phyloP scores from a whole-genome alignment of 2,888 invertebrate species.

The Amphipyra tragopoginis region DNA sequence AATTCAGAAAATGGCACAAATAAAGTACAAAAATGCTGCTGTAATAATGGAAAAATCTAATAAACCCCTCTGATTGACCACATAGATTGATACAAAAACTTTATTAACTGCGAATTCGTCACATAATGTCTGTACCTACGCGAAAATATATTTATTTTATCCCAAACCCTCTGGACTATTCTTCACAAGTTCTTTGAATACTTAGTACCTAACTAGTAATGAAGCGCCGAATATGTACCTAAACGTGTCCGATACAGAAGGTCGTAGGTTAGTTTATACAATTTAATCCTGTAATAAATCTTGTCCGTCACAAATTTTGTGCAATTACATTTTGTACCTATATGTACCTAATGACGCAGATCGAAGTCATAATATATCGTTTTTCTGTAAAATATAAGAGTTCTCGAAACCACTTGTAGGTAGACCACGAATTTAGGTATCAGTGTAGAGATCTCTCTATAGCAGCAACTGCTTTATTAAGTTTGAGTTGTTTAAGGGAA shows the following conservation, averaged over 20 bases:
- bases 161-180: not conserved
- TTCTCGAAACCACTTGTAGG: not conserved
- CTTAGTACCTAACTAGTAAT: constrained; percentile 4
- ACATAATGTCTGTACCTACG: too few relatives aligned
- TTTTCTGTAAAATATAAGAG: not conserved
- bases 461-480: too few relatives aligned
- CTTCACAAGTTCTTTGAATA: too few relatives aligned
- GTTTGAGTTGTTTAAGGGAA: too few relatives aligned
- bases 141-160: too few relatives aligned
- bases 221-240: constrained; percentile 15
- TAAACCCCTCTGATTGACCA: not conserved
- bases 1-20: too few relatives aligned
- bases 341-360: not conserved
- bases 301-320: constrained; percentile 16
- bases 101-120: not conserved
- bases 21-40: not conserved
- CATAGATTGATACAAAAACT: not conserved
- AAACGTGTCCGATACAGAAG: constrained; percentile 24
- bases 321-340: too few relatives aligned
- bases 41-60: not conserved
- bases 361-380: not conserved
- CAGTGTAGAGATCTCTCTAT: too few relatives aligned
- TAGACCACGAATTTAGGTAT: too few relatives aligned
- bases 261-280: constrained; percentile 32
- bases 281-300: constrained; percentile 18